Conservation (phyloP, 2,113 vertebrate genomes). For the Plecotus auritus region DNA sequence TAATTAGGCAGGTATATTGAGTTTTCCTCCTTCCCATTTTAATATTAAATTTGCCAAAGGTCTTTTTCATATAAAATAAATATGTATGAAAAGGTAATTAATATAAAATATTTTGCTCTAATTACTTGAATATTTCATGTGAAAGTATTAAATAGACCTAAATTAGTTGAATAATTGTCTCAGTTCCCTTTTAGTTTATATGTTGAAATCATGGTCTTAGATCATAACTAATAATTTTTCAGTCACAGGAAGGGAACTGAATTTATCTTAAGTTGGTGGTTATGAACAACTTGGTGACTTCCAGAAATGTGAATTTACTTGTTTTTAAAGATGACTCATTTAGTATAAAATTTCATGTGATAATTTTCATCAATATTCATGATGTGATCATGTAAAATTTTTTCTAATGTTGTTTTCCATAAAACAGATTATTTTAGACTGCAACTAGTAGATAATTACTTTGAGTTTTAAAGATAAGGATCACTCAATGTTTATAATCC, state of each 20-base stretch:
- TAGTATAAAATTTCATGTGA: not conserved
- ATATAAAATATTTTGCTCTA: not conserved
- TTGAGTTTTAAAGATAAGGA: not conserved
- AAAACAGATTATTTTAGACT: not conserved
- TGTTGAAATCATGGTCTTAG: not conserved
- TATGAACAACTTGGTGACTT: not conserved
- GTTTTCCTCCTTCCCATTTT: not conserved
- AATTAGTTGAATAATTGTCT: not conserved
- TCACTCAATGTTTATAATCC: slow-evolving; percentile 3
- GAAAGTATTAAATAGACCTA: not conserved
- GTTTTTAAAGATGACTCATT: slow-evolving; percentile 23
- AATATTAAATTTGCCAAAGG: not conserved
- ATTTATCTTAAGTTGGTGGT: not conserved
- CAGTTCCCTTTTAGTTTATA: not conserved
- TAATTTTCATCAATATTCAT: slow-evolving; percentile 13
- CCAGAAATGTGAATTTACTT: slow-evolving; percentile 24
- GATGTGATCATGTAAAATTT: not conserved
- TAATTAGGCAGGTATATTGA: not conserved
- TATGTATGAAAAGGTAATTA: not conserved
- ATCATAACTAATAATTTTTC: not conserved
- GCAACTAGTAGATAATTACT: not conserved
- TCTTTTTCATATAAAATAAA: not conserved
- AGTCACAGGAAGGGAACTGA: not conserved
- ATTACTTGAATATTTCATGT: not conserved
- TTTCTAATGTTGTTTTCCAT: not conserved